phyloP scores from a whole-genome alignment of 1,140 invertebrate species.

The Nephila pilipes region DNA sequence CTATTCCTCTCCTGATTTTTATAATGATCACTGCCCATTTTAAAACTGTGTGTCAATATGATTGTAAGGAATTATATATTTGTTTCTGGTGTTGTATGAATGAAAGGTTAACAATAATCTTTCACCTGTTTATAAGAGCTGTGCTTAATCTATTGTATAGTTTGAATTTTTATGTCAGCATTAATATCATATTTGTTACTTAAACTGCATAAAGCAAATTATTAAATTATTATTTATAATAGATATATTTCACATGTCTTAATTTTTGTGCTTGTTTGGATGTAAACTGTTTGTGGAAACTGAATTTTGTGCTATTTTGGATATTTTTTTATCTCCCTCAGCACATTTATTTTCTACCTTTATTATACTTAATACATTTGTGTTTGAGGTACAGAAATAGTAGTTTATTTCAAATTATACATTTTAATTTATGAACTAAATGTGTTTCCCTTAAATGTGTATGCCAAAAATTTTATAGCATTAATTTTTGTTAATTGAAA shows the following conservation, averaged over 20 bases:
- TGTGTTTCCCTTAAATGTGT: constrained; percentile 21
- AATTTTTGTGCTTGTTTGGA: too few species aligned
- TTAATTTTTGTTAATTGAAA: background rate
- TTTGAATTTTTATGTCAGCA: too few species aligned
- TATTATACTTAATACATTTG: background rate
- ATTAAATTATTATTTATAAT: too few species aligned
- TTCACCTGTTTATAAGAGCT: too few species aligned
- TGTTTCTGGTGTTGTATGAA: background rate
- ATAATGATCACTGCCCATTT: constrained; percentile 3
- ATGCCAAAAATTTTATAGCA: constrained; percentile 40
- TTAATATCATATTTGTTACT: too few species aligned
- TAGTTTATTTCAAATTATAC: background rate
- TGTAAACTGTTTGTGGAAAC: background rate
- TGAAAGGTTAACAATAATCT: background rate
- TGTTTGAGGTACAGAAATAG: background rate
- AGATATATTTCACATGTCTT: too few species aligned
- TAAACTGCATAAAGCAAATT: too few species aligned
- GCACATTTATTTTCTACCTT: background rate
- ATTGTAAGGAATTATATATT: background rate
- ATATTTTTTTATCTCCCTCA: background rate
- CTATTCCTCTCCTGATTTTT: background rate
- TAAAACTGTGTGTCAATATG: background rate
- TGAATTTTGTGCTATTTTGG: background rate
- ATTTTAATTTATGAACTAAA: background rate
- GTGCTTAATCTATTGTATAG: too few species aligned